Base-by-base conservation (phyloP, 2,888 invertebrate genomes). In the Parasteatoda lunata region DNA sequence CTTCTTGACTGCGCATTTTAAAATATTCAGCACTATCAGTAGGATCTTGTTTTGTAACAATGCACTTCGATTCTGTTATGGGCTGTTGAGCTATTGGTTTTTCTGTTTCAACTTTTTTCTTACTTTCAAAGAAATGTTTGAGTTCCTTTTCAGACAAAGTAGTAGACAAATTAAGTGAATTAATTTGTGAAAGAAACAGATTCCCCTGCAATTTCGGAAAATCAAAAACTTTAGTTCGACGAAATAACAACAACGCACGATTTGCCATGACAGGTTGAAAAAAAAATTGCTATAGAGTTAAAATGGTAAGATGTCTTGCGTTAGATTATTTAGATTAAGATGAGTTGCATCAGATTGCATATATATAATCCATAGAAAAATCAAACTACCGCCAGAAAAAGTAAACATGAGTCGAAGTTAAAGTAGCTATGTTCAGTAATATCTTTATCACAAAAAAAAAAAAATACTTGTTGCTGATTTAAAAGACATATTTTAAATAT, bases 81-180 rank as follows among this genome's bases (percentile, higher is more conserved):
- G 93, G 92, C 78, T 89, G 91, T 4, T 65, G 64, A 13, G 45
- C 48, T 48, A 84, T 82, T 79, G 84, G 92, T 66, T 89, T 89
- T 30, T 90, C 90, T 91, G 97, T 97, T 90, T 96, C 96, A 0
- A 94, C 94, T 91, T 98, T 97, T 91, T 98, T 97, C 91, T 98
- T 97, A 8, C 96, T 96, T 93, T 98, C 99, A 84, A 96, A 91
- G 11, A 97, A 94, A 86, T 98, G 94, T 93, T 99, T 99, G 90
- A 96, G 93, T 93, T 99, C 98, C 94, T 98, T 99, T 48, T 88
- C 89, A 3, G 85, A 80, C n/a, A 86, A 54, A 30, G 30, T 30
- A 30, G 76, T 82, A 45, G 85, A 86, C 80, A 86, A 80, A 8
- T 65, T 77, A 66, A 30, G 9, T 54, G 45, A 45, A 15, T 47